Evolutionary conservation across 2,888 invertebrate species (phyloP), one percentile per base, ranked within the genome.

Genomic region (Thera obeliscata): DNA sequence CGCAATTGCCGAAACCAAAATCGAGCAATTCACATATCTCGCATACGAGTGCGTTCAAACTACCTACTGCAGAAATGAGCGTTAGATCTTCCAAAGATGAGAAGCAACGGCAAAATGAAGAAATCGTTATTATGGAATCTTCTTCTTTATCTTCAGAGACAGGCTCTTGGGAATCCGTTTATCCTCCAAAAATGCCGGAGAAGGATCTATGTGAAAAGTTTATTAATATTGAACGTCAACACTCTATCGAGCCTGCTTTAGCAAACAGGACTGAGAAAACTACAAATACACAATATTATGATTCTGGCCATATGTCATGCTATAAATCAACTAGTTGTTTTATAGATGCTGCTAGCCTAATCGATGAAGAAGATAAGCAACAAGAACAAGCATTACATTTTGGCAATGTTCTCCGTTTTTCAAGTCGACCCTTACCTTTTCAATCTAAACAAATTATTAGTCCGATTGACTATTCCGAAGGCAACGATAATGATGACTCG

Each of bases 311-410:
- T 72, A 86, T 83, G 67, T 81, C 83, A 2, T 79, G 84, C 2
- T 79, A 79, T 57, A 90, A 88, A 78, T 81, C 86, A 35, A 82
- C 85, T 2, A 82, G 95, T 68, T 97, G 96, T 83, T 97, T 97
- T 77, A 97, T 97, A 74, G 97, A 97, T 84, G 97, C 97, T 12
- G 95, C 97, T 6, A 95, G 95, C 81, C 89, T 97, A 72, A 94
- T 95, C 35, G 97, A 97, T 83, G 97, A 97, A 81, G 95, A 94
- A 67, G 95, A 96, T 74, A 81, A 5, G 71, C 78, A 77, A 65
- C 72, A 75, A 60, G 64, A 60, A 56, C 59, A 12, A 78, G 67
- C 48, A 0, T 6, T 46, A n/a, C 49, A 12, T 33, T 12, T 48
- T n/a, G 41, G 49, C 12, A 60, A 48, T 56, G 54, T 38, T 11